These are phyloP conservation scores for Dicrostonyx torquatus DNA, from an alignment of 2,797 vertebrate genomes.

Conservation along the genomic window DNA sequence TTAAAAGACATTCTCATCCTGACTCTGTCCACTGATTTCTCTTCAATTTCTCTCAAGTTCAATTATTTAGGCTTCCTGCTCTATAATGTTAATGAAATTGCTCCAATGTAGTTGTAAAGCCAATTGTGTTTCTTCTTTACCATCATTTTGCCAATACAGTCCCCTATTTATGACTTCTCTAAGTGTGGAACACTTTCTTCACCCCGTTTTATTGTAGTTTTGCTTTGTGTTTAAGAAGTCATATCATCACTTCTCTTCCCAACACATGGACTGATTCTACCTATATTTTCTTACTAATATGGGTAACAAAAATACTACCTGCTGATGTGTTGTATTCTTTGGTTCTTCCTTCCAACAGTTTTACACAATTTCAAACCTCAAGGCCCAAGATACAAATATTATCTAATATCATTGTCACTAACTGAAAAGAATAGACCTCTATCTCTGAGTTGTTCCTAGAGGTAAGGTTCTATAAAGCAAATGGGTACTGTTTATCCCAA, in stretches of 20 bases:
- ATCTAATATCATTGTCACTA: neutral
- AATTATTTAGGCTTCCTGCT: neutral
- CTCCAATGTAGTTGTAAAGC: neutral
- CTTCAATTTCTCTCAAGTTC: constrained; percentile 7
- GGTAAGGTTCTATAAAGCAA: neutral
- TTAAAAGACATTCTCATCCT: neutral
- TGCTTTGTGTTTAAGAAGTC: neutral
- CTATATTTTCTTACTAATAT: neutral
- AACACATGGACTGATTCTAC: neutral
- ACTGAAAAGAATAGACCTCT: neutral
- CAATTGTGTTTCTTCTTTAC: neutral
- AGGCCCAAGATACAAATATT: neutral
- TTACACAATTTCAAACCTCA: neutral
- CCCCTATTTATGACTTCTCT: neutral
- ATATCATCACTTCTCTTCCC: neutral
- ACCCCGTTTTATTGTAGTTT: neutral
- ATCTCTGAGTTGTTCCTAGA: neutral
- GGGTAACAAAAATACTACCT: neutral
- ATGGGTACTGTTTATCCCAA: neutral
- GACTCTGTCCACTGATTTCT: neutral
- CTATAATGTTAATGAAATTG: neutral
- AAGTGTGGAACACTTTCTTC: neutral
- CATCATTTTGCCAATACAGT: neutral
- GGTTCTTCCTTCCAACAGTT: neutral
- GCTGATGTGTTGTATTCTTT: neutral